These are phyloP conservation scores for Anisognathus igniventris DNA, from an alignment of 2,797 vertebrate genomes.

Conservation along the genomic window DNA sequence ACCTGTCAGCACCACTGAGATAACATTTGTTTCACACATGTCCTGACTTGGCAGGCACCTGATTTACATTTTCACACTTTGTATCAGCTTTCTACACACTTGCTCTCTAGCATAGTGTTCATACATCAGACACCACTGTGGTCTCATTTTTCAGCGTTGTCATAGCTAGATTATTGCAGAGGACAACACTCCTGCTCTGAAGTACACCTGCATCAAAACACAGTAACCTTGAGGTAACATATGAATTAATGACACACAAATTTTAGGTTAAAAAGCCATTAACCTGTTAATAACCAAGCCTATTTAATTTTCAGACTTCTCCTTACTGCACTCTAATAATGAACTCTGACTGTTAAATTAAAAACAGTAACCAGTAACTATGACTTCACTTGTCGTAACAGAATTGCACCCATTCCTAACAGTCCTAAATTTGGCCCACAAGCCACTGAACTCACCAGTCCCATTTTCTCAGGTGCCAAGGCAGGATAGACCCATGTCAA, in stretches of 20 bases:
- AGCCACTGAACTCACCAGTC: not conserved
- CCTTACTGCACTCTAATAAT: not conserved
- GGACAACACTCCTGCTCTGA: not conserved
- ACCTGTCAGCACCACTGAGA: not conserved
- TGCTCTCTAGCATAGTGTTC: not conserved
- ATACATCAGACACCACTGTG: not conserved
- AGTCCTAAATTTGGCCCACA: not conserved
- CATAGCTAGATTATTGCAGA: not conserved
- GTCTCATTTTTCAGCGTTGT: not conserved
- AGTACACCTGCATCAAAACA: not conserved
- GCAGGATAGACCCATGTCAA: not conserved
- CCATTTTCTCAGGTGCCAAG: not conserved
- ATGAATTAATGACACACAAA: not conserved
- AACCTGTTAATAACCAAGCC: not conserved
- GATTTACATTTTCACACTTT: slow-evolving; percentile 49
- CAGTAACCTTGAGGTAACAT: not conserved
- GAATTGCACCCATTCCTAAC: not conserved
- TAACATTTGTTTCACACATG: slow-evolving; percentile 39
- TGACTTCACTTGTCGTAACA: not conserved
- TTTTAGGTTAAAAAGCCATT: not conserved
- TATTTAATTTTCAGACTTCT: not conserved
- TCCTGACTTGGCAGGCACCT: slow-evolving; percentile 21
- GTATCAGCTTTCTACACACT: not conserved
- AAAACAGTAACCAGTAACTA: not conserved
- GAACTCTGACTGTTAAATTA: not conserved